Base-by-base conservation (phyloP, 1,140 invertebrate species). In the Idris sp. region DNA sequence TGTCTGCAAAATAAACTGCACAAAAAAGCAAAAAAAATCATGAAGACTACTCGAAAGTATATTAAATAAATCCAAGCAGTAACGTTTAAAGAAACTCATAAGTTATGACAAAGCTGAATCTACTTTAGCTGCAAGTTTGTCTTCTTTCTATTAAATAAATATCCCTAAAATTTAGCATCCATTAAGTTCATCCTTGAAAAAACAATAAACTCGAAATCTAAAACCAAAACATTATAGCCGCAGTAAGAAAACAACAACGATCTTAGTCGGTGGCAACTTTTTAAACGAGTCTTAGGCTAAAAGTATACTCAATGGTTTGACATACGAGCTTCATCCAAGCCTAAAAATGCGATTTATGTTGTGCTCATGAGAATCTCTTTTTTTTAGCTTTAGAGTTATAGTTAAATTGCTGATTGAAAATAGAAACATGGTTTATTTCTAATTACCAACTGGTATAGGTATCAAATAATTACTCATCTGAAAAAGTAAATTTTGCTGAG, bases 381-480 rank as follows among this genome's bases (percentile, higher is more conserved):
- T 65, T 16, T 65, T 5, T 61, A 53, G 59, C 69, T 28, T 19
- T 67, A 31, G 28, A 61, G 71, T 62, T 74, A 74, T 59, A 67
- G 67, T 74, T 74, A 65, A 59, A 61, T 62, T 67, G 9, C 33
- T 67, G 61, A 74, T 67, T 74, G 62, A 62, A 61, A 33, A 53
- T 19, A 59, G 53, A 61, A 74, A 67, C 71, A 64, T 54, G 67
- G 19, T 4, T 22, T 4, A 6, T 22, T 22, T 22, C 19, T 4
- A 22, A 4, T 6, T 22, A 22, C 19, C 2, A 22, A 22, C 6
- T 22, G 19, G 19, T 4, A 6, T 22, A 22, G 19, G 6, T 53
- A 49, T 72, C 30, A 36, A 28, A 18, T 33, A 10, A 43, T 19
- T 11, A 19, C 28, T 51, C 0, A 41, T 16, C 11, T 28, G 16